phyloP scores from a whole-genome alignment of 30 jellyfish, hydroid and myxozoan genomes.

The Cassiopea xamachana region DNA sequence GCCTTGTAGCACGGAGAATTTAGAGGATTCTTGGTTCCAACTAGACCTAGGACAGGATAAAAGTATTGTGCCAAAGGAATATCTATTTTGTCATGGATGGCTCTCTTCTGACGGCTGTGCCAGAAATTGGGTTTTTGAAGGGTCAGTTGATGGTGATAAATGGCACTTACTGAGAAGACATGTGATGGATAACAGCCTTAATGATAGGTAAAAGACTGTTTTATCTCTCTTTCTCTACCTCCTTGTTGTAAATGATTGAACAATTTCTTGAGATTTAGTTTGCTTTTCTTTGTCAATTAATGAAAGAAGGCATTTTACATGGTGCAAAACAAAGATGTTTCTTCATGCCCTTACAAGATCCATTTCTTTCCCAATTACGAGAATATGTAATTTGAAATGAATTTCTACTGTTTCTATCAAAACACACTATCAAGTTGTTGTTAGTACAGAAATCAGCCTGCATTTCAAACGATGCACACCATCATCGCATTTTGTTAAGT shows the following conservation, averaged over 20 bases:
- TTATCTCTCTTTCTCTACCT: neutral
- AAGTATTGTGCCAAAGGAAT: constrained; percentile 55
- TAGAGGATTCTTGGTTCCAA: constrained; percentile 77
- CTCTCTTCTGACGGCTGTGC: constrained; percentile 64
- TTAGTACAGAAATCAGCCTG: too few species aligned
- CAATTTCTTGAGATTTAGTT: neutral
- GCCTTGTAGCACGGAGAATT: constrained; percentile 82
- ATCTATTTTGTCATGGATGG: constrained; percentile 86
- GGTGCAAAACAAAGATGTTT: too few species aligned
- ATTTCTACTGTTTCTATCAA: too few species aligned
- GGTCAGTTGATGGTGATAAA: constrained; percentile 69
- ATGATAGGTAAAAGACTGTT: constrained; percentile 47
- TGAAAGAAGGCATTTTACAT: too few species aligned
- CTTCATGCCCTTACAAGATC: too few species aligned
- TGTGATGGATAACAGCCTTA: constrained; percentile 63
- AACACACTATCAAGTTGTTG: too few species aligned
- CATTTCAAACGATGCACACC: neutral
- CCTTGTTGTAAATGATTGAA: too few species aligned
- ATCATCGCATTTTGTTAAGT: neutral
- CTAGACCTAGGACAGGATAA: constrained; percentile 70
- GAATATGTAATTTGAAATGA: too few species aligned
- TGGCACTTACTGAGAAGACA: constrained; percentile 73
- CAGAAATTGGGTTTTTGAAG: constrained; percentile 84
- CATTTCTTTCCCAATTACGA: too few species aligned
- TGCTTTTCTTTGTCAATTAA: neutral